Evolutionary conservation across 2,888 invertebrate species (phyloP).

Genomic region (Agrotis exclamationis): DNA sequence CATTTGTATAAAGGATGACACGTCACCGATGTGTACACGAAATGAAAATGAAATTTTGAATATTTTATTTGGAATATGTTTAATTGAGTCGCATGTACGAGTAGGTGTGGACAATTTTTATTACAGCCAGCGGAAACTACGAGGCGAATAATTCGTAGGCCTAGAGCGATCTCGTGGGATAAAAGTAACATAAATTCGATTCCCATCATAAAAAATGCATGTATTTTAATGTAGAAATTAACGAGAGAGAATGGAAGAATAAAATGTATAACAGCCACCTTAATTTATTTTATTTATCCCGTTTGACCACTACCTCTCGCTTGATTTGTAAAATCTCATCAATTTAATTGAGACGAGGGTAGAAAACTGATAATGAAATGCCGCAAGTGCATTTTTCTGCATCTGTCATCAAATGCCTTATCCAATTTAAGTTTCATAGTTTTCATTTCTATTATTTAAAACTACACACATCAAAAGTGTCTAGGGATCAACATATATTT

Average conservation of each 20-base stretch:
- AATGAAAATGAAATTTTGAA: constrained; percentile 58
- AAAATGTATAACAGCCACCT: too few species aligned
- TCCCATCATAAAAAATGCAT: not conserved
- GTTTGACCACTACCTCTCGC: too few species aligned
- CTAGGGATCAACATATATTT: too few species aligned
- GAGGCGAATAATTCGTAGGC: not conserved
- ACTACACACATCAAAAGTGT: too few species aligned
- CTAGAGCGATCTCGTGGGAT: not conserved
- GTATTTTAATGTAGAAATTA: too few species aligned
- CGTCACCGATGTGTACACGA: constrained; percentile 26
- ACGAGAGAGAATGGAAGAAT: too few species aligned
- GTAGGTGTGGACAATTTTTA: constrained; percentile 27
- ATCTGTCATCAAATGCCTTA: too few species aligned
- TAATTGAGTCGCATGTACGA: constrained; percentile 34
- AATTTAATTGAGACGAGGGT: too few species aligned
- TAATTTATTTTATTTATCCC: too few species aligned
- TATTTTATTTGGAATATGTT: constrained; percentile 56
- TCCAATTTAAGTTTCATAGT: not conserved
- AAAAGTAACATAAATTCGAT: not conserved
- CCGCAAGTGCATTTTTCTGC: too few species aligned
- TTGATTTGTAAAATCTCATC: too few species aligned
- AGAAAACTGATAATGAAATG: too few species aligned
- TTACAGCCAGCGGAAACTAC: constrained; percentile 9
- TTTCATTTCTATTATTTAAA: constrained; percentile 2
- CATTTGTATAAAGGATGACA: constrained; percentile 25